These are phyloP conservation scores for Apostichopus leukothele DNA, from an alignment of 53 echinoderm and acorn worm genomes.

Conservation along the genomic window DNA sequence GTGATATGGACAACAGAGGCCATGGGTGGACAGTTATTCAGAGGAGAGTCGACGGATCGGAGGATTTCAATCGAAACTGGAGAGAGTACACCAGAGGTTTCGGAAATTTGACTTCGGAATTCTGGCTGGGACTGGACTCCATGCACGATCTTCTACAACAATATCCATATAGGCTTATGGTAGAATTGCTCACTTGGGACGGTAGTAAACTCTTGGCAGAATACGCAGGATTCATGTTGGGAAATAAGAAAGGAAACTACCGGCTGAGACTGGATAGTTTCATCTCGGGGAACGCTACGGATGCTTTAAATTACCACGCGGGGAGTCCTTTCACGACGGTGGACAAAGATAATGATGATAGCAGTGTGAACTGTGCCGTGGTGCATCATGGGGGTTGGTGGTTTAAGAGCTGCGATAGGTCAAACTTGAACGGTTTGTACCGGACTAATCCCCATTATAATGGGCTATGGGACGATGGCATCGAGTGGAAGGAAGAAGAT, in stretches of 20 bases:
- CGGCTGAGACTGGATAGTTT: constrained; percentile 72
- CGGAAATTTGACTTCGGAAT: constrained; percentile 74
- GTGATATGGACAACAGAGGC: constrained; percentile 62
- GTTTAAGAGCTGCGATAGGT: constrained; percentile 88
- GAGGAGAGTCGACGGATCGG: constrained; percentile 76
- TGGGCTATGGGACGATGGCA: constrained; percentile 87
- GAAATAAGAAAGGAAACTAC: constrained; percentile 65
- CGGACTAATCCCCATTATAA: constrained; percentile 68
- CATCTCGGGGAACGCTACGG: constrained; percentile 82
- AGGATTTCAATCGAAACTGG: constrained; percentile 93
- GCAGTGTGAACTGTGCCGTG: constrained; percentile 77
- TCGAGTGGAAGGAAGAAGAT: constrained; percentile 88
- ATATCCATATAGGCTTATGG: constrained; percentile 79
- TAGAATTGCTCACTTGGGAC: constrained; percentile 77
- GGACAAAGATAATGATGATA: constrained; percentile 88
- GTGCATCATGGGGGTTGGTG: constrained; percentile 98
- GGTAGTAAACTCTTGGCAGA: constrained; percentile 68
- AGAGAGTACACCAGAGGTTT: constrained; percentile 80
- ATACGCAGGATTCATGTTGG: constrained; percentile 78
- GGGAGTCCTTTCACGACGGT: constrained; percentile 81
- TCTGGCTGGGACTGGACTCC: constrained; percentile 91
- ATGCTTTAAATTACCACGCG: constrained; percentile 81
- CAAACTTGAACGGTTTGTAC: constrained; percentile 95
- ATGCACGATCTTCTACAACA: constrained; percentile 75
- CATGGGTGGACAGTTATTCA: constrained; percentile 97